Percentiles rank a stretch among this genome's conserved stretches.
phyloP scores from a whole-genome alignment of 2,888 invertebrate genomes.

The Leptopterna dolabrata region DNA sequence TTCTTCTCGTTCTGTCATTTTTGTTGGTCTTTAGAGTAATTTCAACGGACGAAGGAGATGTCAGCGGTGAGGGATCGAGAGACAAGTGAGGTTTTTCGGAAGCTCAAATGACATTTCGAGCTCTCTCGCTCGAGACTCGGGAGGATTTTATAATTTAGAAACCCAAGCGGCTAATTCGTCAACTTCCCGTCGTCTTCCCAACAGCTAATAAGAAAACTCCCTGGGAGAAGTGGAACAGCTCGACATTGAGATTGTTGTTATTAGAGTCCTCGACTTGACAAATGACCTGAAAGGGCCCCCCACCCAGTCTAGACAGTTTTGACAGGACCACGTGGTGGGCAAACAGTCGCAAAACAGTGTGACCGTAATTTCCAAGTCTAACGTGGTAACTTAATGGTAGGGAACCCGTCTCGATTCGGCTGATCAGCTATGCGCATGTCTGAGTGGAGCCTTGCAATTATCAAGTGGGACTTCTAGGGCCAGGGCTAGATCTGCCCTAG shows the following conservation, averaged over 20 bases:
- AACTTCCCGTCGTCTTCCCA: not conserved
- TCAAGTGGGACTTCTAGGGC: slow-evolving; percentile 43
- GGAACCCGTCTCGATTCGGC: slow-evolving; percentile 52
- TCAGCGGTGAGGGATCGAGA: not conserved
- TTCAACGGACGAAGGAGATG: not conserved
- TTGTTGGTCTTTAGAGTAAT: too few species aligned
- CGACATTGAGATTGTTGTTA: slow-evolving; percentile 50
- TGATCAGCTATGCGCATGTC: slow-evolving; percentile 59
- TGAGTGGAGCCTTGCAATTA: slow-evolving; percentile 57
- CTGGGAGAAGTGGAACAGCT: not conserved
- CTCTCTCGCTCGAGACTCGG: not conserved
- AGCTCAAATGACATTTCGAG: not conserved
- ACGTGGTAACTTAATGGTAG: slow-evolving; percentile 50
- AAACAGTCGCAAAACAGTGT: slow-evolving; percentile 52
- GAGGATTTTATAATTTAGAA: not conserved
- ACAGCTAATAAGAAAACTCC: not conserved
- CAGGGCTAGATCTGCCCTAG: slow-evolving; percentile 47
- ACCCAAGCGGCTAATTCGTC: not conserved
- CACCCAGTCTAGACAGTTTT: slow-evolving; percentile 57
- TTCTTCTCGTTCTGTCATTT: too few species aligned
- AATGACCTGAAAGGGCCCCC: slow-evolving; percentile 19
- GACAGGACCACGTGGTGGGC: slow-evolving; percentile 52
- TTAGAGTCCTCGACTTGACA: slow-evolving; percentile 37
- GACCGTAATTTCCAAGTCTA: slow-evolving; percentile 57
- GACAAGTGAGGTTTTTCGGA: not conserved